These are phyloP conservation scores for Pseudorhiza aurosa DNA, from an alignment of 30 jellyfish, hydroid and myxozoan species.

Conservation along the genomic window DNA sequence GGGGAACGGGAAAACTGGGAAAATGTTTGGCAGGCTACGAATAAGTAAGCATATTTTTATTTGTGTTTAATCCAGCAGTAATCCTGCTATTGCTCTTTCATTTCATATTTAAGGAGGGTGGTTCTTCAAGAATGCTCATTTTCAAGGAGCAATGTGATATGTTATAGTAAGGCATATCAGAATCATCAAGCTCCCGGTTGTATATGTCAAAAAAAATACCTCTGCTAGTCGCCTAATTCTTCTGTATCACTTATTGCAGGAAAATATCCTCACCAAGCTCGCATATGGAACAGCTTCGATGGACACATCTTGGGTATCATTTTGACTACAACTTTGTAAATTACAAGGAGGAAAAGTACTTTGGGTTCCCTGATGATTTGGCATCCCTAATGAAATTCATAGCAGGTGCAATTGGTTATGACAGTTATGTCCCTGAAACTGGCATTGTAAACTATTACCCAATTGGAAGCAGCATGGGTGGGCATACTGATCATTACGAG, in stretches of 20 bases:
- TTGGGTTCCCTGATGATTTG: slow-evolving; percentile 92
- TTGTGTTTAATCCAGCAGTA: too few relatives aligned
- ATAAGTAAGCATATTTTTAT: not conserved
- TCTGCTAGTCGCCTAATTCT: too few relatives aligned
- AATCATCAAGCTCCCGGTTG: too few relatives aligned
- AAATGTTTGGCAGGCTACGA: not conserved
- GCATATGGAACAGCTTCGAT: slow-evolving; percentile 76
- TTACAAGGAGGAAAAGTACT: slow-evolving; percentile 87
- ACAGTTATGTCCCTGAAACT: slow-evolving; percentile 84
- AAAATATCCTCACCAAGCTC: slow-evolving; percentile 39
- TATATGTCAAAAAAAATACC: too few relatives aligned
- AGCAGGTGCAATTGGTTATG: slow-evolving; percentile 69
- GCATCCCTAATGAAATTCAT: slow-evolving; percentile 68
- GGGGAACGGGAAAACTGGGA: slow-evolving; percentile 34
- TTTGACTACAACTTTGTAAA: slow-evolving; percentile 93
- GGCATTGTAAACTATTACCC: slow-evolving; percentile 94
- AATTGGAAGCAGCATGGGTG: slow-evolving; percentile 98
- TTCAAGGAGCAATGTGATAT: too few relatives aligned
- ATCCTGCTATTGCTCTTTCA: too few relatives aligned
- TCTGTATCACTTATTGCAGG: too few relatives aligned
- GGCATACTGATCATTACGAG: slow-evolving; percentile 98
- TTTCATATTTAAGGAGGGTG: too few relatives aligned
- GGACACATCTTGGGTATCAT: slow-evolving; percentile 98
- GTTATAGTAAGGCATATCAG: too few relatives aligned
- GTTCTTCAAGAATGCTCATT: too few relatives aligned